Conservation (phyloP, 1,140 invertebrate genomes). For the Hylaeus anthracinus region DNA sequence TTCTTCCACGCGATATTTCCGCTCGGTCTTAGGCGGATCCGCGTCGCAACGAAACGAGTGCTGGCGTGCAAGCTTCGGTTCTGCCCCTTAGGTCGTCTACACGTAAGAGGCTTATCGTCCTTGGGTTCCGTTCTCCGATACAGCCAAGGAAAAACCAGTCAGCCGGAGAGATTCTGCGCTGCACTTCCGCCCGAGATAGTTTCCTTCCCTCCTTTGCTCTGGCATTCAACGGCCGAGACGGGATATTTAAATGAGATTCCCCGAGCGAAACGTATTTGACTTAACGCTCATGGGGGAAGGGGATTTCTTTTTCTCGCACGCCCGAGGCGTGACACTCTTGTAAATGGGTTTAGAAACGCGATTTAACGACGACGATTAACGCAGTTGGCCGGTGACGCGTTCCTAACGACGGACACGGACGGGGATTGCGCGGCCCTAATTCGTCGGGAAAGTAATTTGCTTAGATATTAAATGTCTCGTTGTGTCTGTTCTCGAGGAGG, state of each 20-base stretch:
- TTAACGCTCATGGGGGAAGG: not conserved
- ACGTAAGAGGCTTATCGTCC: constrained; percentile 38
- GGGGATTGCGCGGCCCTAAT: not conserved
- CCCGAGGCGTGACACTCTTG: not conserved
- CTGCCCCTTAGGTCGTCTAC: not conserved
- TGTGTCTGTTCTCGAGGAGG: too few relatives aligned
- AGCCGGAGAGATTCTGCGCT: constrained; percentile 8
- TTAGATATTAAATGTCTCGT: too few relatives aligned
- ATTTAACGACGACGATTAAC: constrained; percentile 37
- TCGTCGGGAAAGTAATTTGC: not conserved
- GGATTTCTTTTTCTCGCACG: constrained; percentile 10
- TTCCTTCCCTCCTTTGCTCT: not conserved
- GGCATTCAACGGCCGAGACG: constrained; percentile 10
- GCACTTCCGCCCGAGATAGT: constrained; percentile 5
- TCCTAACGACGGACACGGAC: not conserved
- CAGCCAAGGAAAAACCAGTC: constrained; percentile 28
- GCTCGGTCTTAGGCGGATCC: not conserved
- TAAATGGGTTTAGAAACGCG: constrained; percentile 20
- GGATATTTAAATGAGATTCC: constrained; percentile 47
- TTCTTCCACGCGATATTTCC: constrained; percentile 27
- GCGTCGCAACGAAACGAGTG: constrained; percentile 7
- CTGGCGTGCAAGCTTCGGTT: not conserved
- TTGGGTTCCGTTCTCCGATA: constrained; percentile 22
- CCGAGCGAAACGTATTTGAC: constrained; percentile 32
- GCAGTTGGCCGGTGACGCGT: not conserved